Base-by-base conservation (phyloP, 1,140 invertebrate species). In the Trachymyrmex cornetzi region DNA sequence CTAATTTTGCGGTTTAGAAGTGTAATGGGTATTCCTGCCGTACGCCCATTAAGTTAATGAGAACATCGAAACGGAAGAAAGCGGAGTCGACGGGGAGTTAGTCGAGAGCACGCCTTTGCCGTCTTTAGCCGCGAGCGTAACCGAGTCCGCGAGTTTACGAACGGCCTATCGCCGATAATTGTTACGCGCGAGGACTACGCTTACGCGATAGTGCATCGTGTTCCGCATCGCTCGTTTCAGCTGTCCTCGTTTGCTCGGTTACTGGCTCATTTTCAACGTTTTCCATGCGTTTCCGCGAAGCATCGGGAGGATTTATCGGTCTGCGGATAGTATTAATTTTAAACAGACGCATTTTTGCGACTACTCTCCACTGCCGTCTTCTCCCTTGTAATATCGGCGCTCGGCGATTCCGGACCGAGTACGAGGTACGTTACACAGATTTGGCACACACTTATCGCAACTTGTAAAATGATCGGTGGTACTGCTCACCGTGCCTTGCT, bases 191-290 rank as follows among this genome's bases (percentile, higher is more conserved):
- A 55, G 74, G 66, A 77, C 66, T 80, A 86, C 64, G 86, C 85
- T 90, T 74, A 88, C 86, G 66, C 88, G 63, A 82, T 66, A 80
- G 75, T 63, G 85, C 87, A 90, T 90, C 89, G 44, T 84, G 89
- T 91, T 90, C 55, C 89, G 87, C 82, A 84, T 91, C 89, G 89
- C 48, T 90, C 77, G 72, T 74, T 67, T 22, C 87, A 86, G 82
- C 82, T 86, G 87, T 88, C 89, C 89, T 82, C 89, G 64, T 91
- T 91, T 86, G 87, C 82, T 74, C 55, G 69, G 38, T 75, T 74
- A 90, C 82, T 88, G 88, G 89, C 89, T 88, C 87, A 88, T 91
- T 88, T 90, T 88, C 87, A 90, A 86, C 82, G 71, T 90, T 90
- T 85, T 63, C 88, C 79, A 3, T 12, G 71, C 57, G 63, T 77